phyloP scores from a whole-genome alignment of 2,113 vertebrate genomes.

The Nesoenas mayeri region DNA sequence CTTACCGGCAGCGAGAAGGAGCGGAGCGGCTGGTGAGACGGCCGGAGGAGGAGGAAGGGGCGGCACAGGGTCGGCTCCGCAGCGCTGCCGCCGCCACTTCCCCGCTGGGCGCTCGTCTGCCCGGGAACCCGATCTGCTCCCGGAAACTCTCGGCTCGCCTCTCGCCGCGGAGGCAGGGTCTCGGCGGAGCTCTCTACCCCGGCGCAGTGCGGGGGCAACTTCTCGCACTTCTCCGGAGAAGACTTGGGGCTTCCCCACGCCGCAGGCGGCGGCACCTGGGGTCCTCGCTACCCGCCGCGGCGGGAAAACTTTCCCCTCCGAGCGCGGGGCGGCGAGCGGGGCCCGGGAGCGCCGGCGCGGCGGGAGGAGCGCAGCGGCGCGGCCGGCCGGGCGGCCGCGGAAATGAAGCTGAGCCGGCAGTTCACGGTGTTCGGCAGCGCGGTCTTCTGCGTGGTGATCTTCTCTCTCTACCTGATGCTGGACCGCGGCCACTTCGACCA shows the following conservation, averaged over 20 bases:
- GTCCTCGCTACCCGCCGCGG: not conserved
- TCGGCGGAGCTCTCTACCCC: not conserved
- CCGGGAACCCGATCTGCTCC: not conserved
- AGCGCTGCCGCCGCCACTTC: not conserved
- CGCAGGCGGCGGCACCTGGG: too few relatives aligned
- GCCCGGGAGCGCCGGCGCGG: not conserved
- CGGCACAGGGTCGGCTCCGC: not conserved
- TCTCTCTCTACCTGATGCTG: constrained; percentile 86
- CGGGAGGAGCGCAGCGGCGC: not conserved
- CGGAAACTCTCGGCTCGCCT: not conserved
- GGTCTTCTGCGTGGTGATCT: constrained; percentile 84
- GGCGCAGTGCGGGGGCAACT: not conserved
- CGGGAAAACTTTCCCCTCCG: not conserved
- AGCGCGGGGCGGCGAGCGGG: not conserved
- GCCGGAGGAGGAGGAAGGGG: not conserved
- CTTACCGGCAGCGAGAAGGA: not conserved
- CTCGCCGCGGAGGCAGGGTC: not conserved
- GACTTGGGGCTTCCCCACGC: not conserved
- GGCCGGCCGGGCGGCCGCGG: not conserved
- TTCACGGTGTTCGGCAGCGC: constrained; percentile 86
- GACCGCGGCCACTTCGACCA: constrained; percentile 83
- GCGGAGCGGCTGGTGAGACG: not conserved
- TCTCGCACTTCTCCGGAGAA: not conserved
- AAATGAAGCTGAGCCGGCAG: constrained; percentile 86
- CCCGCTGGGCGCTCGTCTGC: not conserved